These are phyloP conservation scores for Rhagonycha fulva DNA, from an alignment of 2,888 invertebrate genomes.

Conservation along the genomic window DNA sequence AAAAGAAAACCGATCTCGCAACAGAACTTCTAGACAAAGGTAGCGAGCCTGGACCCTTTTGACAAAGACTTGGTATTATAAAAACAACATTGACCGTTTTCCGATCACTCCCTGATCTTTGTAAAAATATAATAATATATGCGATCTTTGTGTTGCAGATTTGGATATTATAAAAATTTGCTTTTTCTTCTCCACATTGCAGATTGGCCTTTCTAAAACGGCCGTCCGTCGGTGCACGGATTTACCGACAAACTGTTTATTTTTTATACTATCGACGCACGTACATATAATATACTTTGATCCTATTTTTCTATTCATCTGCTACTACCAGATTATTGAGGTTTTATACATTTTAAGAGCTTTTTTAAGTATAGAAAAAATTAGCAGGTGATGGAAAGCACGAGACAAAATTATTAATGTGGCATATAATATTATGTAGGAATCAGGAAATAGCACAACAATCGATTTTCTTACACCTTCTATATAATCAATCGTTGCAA, in stretches of 20 bases:
- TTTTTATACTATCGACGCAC: slow-evolving; percentile 24
- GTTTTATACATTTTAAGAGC: slow-evolving; percentile 25
- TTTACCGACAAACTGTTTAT: slow-evolving; percentile 30
- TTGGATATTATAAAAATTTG: slow-evolving; percentile 23
- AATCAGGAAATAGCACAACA: background rate
- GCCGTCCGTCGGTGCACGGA: slow-evolving; percentile 22
- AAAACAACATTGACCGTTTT: slow-evolving; percentile 45
- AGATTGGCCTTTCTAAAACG: background rate
- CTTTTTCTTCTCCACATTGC: slow-evolving; percentile 5
- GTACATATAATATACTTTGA: slow-evolving; percentile 20
- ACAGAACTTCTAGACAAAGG: slow-evolving; percentile 28
- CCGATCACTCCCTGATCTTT: slow-evolving; percentile 48
- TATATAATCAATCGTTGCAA: too few relatives aligned
- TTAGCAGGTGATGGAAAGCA: slow-evolving; percentile 25
- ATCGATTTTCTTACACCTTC: background rate
- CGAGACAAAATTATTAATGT: slow-evolving; percentile 17
- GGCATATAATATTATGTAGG: background rate
- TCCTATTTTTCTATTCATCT: slow-evolving; percentile 25
- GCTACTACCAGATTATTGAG: slow-evolving; percentile 18
- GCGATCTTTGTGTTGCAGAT: slow-evolving; percentile 42
- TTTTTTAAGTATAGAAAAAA: slow-evolving; percentile 20
- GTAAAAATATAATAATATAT: slow-evolving; percentile 47
- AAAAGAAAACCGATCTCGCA: slow-evolving; percentile 46
- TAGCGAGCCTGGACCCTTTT: slow-evolving; percentile 38
- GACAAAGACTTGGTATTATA: slow-evolving; percentile 40